Conservation (phyloP, 53 echinoderm and acorn worm genomes). For the Echinarachnius parma region DNA sequence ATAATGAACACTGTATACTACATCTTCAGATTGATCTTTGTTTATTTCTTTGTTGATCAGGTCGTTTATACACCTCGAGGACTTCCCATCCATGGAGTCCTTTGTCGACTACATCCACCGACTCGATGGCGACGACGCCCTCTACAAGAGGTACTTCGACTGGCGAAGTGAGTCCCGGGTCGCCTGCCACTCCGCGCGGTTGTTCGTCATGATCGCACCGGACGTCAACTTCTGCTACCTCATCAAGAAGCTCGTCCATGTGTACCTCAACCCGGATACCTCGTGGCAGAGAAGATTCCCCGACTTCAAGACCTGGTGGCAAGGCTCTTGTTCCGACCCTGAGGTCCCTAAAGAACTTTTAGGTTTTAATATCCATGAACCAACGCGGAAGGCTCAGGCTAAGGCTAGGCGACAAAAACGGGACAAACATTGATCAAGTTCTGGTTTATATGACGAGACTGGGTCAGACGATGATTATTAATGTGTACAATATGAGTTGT, state of each 20-base stretch:
- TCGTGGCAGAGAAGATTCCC: constrained; percentile 11
- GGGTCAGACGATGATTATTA: too few relatives aligned
- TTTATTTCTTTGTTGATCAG: too few relatives aligned
- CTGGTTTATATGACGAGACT: too few relatives aligned
- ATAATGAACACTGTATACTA: too few relatives aligned
- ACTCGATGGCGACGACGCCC: constrained; percentile 40
- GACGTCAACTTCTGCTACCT: constrained; percentile 33
- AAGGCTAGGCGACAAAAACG: too few relatives aligned
- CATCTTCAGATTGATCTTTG: too few relatives aligned
- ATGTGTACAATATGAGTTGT: too few relatives aligned
- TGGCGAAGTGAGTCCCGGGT: constrained; percentile 47
- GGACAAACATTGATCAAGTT: too few relatives aligned
- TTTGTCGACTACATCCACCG: constrained; percentile 43
- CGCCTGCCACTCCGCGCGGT: constrained; percentile 31
- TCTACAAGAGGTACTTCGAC: constrained; percentile 58
- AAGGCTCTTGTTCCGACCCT: constrained; percentile 2
- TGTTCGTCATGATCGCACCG: constrained; percentile 15
- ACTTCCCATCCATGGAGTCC: constrained; percentile 43
- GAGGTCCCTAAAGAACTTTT: background rate
- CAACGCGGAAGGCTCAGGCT: too few relatives aligned
- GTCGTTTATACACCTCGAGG: constrained; percentile 63
- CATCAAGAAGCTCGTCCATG: constrained; percentile 7
- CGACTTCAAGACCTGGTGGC: constrained; percentile 22
- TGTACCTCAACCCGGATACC: background rate
- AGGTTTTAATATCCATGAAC: constrained; percentile 20